Percentiles rank a stretch among this genome's conserved stretches.
Conservation (phyloP, 2,113 vertebrate genomes). For the Platysteira castanea region DNA sequence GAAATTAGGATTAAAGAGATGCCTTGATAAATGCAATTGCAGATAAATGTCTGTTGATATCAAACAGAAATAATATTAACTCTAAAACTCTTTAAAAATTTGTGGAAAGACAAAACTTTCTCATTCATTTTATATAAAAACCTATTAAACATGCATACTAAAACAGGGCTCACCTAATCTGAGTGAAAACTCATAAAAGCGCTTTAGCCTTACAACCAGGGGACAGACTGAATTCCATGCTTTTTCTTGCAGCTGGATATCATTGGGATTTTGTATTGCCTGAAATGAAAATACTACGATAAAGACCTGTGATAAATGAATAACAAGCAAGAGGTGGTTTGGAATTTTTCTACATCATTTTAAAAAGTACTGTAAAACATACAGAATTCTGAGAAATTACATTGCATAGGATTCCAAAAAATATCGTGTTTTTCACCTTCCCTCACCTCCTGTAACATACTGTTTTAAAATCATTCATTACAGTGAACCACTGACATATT, state of each 20-base stretch:
- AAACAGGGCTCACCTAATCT: conserved; percentile 81
- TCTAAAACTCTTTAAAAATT: neutral
- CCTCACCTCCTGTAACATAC: neutral
- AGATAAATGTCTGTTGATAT: neutral
- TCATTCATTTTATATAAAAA: neutral
- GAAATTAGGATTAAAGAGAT: neutral
- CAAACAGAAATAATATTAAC: neutral
- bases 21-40: neutral
- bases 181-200: conserved; percentile 94
- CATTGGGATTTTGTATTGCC: conserved; percentile 96
- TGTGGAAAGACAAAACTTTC: neutral
- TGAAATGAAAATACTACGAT: conserved; percentile 58
- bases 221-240: conserved; percentile 97
- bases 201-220: conserved; percentile 92
- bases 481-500: neutral
- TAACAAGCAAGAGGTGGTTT: neutral
- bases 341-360: neutral
- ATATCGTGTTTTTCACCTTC: neutral
- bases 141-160: neutral
- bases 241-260: conserved; percentile 89
- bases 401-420: neutral
- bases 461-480: neutral
- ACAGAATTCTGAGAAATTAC: neutral
- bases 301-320: neutral
- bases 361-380: neutral